phyloP scores from a whole-genome alignment of 2,797 vertebrate genomes.

The Microtus agrestis region DNA sequence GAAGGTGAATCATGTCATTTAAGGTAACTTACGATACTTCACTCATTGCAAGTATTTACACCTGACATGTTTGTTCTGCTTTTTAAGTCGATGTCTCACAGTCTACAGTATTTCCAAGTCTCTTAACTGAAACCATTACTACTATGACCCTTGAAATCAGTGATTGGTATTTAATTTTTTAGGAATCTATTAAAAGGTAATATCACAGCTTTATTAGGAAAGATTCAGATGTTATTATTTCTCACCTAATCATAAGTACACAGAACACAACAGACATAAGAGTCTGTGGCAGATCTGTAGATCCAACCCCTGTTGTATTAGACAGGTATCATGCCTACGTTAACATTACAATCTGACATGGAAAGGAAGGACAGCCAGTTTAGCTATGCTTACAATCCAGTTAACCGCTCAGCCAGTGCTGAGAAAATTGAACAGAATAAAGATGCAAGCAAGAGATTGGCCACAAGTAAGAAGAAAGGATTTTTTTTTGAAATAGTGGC shows the following conservation, averaged over 20 bases:
- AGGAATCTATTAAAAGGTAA: constrained; percentile 64
- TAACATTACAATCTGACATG: constrained; percentile 34
- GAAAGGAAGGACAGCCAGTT: not conserved
- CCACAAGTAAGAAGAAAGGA: not conserved
- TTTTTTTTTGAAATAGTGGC: constrained; percentile 23
- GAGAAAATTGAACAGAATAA: not conserved
- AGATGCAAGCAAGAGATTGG: not conserved
- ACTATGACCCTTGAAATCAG: not conserved
- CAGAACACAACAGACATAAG: not conserved
- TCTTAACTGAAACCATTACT: constrained; percentile 11
- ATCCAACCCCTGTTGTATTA: no score
- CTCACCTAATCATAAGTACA: not conserved
- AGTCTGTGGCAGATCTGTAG: no score
- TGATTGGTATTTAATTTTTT: constrained; percentile 41
- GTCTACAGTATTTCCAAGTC: constrained; percentile 8
- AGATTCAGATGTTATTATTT: constrained; percentile 12
- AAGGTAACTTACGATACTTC: not conserved
- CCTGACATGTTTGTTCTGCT: not conserved
- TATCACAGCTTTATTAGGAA: constrained; percentile 55
- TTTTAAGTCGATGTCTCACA: not conserved
- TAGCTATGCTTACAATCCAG: constrained; percentile 28
- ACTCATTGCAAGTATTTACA: not conserved
- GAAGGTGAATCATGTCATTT: not conserved
- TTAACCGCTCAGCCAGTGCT: not conserved
- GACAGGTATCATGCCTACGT: no score